A percentile compares a stretch with the other conserved stretches of the same genome.
Conservation (phyloP, 35 echinoderm and acorn worm species). For the Amphiura filiformis region DNA sequence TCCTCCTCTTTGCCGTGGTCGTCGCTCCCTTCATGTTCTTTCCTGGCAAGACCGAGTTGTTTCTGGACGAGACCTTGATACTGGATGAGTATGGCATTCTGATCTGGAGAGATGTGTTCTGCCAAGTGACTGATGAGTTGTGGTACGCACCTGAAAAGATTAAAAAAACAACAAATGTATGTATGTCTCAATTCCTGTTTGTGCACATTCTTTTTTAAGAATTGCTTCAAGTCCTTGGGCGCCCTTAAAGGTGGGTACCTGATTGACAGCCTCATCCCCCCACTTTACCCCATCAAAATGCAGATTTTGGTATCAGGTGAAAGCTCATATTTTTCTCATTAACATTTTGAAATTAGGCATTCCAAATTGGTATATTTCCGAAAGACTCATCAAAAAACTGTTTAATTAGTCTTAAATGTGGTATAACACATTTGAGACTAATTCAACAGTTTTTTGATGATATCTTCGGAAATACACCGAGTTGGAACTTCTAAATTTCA, state of each 20-base stretch:
- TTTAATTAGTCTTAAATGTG: no score
- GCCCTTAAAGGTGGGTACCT: not conserved
- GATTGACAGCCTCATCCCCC: no score
- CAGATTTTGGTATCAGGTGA: no score
- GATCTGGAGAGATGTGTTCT: conserved; percentile 44
- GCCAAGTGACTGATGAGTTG: conserved; percentile 70
- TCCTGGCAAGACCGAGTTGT: conserved; percentile 55
- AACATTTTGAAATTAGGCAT: no score
- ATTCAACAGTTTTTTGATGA: no score
- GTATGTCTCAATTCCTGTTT: not conserved
- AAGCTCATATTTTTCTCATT: no score
- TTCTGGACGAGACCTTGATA: conserved; percentile 89
- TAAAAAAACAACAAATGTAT: conserved; percentile 3
- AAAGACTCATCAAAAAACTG: no score
- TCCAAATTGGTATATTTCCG: no score
- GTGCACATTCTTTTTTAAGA: not conserved
- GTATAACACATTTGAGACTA: not conserved
- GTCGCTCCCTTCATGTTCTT: conserved; percentile 41
- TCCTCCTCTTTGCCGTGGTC: no score
- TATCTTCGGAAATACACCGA: no score
- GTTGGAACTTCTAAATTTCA: no score
- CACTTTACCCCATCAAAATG: no score
- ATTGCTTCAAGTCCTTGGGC: not conserved
- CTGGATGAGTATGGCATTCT: conserved; percentile 51
- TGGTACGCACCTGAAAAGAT: conserved; percentile 62